A percentile compares a stretch with the other conserved stretches of the same genome.
Evolutionary conservation across 2,888 invertebrate species (phyloP).

Genomic region (Leptopterna dolabrata): DNA sequence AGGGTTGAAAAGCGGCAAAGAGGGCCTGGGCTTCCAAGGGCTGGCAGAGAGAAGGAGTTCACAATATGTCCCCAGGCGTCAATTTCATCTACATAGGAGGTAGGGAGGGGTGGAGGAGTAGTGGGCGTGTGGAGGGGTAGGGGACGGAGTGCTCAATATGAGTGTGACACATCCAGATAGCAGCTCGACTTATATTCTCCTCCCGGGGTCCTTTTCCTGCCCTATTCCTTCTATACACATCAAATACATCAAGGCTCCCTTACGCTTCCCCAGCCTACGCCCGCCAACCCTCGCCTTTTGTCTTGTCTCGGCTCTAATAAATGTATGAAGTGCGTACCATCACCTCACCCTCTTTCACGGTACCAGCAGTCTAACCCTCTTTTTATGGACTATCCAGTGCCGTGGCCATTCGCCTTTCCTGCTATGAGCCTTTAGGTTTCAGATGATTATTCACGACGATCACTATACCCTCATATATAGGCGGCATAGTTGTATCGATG

Average conservation of each 20-base stretch:
- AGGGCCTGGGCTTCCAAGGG: slow-evolving; percentile 6
- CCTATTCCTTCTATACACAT: slow-evolving; percentile 55
- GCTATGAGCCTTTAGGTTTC: background rate
- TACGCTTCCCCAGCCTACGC: slow-evolving; percentile 31
- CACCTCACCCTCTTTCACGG: background rate
- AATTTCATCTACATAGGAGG: slow-evolving; percentile 60
- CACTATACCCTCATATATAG: no score
- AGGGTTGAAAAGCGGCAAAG: slow-evolving; percentile 32
- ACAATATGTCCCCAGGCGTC: slow-evolving; percentile 61
- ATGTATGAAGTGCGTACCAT: slow-evolving; percentile 45
- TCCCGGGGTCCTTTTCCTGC: slow-evolving; percentile 51
- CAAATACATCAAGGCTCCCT: slow-evolving; percentile 53
- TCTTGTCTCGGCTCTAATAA: slow-evolving; percentile 45
- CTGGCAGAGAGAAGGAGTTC: slow-evolving; percentile 41
- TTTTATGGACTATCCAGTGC: background rate
- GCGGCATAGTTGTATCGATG: no score
- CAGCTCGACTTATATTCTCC: slow-evolving; percentile 55
- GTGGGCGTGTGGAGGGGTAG: background rate
- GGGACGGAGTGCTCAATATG: slow-evolving; percentile 47
- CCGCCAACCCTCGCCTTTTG: slow-evolving; percentile 37
- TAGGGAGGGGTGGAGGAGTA: background rate
- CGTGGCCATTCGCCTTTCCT: background rate
- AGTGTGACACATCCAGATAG: slow-evolving; percentile 55
- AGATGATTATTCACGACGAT: background rate
- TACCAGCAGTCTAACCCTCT: background rate